Conservation (phyloP, 2,113 vertebrate species). For the Melanerpes aurifrons region DNA sequence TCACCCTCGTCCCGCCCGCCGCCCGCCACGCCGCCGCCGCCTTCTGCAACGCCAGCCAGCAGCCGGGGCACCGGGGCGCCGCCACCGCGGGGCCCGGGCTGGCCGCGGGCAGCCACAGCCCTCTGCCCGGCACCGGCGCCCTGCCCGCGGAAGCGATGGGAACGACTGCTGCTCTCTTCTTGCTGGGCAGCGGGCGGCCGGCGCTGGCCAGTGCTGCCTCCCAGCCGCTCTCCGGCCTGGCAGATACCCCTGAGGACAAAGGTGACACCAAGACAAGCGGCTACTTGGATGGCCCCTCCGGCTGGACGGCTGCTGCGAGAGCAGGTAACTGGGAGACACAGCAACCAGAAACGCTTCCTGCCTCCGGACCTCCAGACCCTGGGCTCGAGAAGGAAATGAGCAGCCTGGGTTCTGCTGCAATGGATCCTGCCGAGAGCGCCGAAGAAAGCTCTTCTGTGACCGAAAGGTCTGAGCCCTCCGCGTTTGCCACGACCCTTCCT, state of each 20-base stretch:
- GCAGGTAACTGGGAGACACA: background rate
- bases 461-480: background rate
- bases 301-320: background rate
- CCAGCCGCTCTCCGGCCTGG: background rate
- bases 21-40: background rate
- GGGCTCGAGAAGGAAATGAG: background rate
- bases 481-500: background rate
- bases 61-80: background rate
- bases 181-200: background rate
- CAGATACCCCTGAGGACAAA: rapidly evolving
- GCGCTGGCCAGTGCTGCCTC: rapidly evolving
- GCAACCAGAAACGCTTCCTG: background rate
- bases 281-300: background rate
- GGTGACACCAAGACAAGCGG: background rate
- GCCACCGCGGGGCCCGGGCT: background rate
- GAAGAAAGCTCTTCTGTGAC: background rate
- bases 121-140: rapidly evolving
- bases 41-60: conserved; percentile 69
- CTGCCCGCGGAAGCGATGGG: rapidly evolving
- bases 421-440: background rate
- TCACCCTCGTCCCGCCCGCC: conserved; percentile 77
- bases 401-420: background rate
- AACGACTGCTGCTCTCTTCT: background rate
- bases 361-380: rapidly evolving
- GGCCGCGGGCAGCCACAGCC: background rate